Base-by-base conservation (phyloP, 2,888 invertebrate species). In the Phengaris arion region DNA sequence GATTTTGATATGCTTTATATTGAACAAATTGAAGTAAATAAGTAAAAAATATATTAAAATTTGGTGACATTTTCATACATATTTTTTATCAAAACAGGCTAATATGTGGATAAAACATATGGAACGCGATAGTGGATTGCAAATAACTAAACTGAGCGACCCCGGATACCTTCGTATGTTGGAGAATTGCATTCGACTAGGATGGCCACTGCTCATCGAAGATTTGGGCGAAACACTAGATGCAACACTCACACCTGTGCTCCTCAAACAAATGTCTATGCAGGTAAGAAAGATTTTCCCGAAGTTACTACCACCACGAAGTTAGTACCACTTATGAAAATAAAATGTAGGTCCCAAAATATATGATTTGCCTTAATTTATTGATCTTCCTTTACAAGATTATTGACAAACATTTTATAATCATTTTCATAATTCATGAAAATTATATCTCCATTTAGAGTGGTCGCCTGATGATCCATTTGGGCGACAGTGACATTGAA, bases 51-150 rank as follows among this genome's bases (percentile, higher is more conserved):
- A 35, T 35, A 35, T 35, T 2, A 35, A 35, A 2, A 35, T 35
- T 2, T 35, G 35, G 35, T 35, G 35, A 35, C 2, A 35, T 35
- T 35, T 35, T 35, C 35, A 35, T 35, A 35, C 35, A 35, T 10
- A 64, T 64, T 12, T 64, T 35, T 35, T 46, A 75, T 81, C 15
- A 57, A 64, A 51, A 70, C 74, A 97, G 95, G 98, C 98, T 0
- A 98, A 98, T 89, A 95, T 97, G 77, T 98, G 98, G 98, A 96
- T 98, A 75, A 96, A 97, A 77, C 97, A 97, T 85, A 97, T 98
- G 96, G 98, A 98, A 86, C 94, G 94, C 35, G 91, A 94, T 0
- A 96, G 96, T 82, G 95, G 96, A 74, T 89, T 98, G 46, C 95
- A 95, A 82, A 95, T 98, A 46, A 95, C 97, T 48, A 98, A 98